Base-by-base conservation (phyloP, 2,113 vertebrate species). In the Scartelaos histophorus region DNA sequence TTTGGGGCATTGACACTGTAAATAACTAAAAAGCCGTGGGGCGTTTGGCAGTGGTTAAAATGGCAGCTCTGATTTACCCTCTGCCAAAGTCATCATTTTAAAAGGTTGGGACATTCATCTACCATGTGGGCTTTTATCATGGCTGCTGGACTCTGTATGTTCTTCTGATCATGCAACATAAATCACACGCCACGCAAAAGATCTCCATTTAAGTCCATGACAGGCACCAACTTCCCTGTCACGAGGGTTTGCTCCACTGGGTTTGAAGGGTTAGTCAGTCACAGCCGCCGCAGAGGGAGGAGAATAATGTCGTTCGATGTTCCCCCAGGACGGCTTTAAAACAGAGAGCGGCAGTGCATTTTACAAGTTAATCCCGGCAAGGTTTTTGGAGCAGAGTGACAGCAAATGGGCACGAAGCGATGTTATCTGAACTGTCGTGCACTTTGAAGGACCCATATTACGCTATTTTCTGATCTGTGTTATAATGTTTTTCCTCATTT, bases 51-150 rank as follows among this genome's bases (percentile, higher is more conserved):
- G 61, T 47, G 66, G 54, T 19, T 2, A 13, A 25, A 76, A 58
- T 78, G 72, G 70, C 73, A 5, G 70, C 76, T 82, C 76, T 88
- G 82, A 83, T 90, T 87, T 82, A 83, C 60, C 46, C 74, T 70
- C 74, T 70, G 66, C 71, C 72, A 72, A 54, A 85, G 80, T 87
- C 82, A 89, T 86, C 83, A 71, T 78, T 84, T 85, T 83, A 85
- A 89, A 89, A 82, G 78, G 81, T 53, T 66, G 60, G 49, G 11
- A 22, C 64, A 74, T 89, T 88, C 76, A 90, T 90, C 66, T 76
- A 51, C 71, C 76, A 85, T 75, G 81, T 80, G 76, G 83, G 61
- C 67, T 81, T 89, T 82, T 70, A 87, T 66, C 17, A 38, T 73
- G 38, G 3, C 6, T 13, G 24, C 65, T 75, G 56, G 67, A 76